Base-by-base conservation (phyloP, 2,113 vertebrate species). In the Jacana jacana region DNA sequence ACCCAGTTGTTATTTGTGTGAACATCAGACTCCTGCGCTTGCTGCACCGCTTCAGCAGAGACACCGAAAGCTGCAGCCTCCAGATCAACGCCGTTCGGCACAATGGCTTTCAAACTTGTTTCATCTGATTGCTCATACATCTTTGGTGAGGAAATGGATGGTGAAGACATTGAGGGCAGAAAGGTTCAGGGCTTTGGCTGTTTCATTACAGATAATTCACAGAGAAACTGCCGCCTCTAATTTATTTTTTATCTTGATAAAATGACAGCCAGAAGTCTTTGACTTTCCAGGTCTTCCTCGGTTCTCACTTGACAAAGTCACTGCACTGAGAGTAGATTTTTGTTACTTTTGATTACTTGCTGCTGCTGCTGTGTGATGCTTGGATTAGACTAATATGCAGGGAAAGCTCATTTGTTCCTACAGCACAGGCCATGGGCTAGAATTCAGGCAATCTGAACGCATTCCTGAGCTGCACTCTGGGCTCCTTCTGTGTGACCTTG, bases 171-270 rank as follows among this genome's bases (percentile, higher is more conserved):
- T 87, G 37, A 70, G 94, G 91, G 81, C 81, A 85, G 81, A 80
- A 94, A 72, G 37, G 73, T 95, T 96, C 91, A 85, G 49, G 84
- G 89, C 81, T 96, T 77, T 93, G 84, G 73, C 87, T 95, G 35
- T 95, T 95, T 95, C 89, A 85, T 95, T 97, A 93, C 93, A 95
- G 81, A 92, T 96, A 91, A 96, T 91, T 95, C 96, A 89, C n/a
- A 76, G 73, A 80, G 81, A 95, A 96, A 40, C 66, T 95, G 93
- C 81, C 79, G 25, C 54, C 31, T 92, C 40, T 91, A 89, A 95
- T 95, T 95, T 93, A 87, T 92, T 96, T 96, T 96, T 91, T 94
- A 77, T 94, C 87, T 82, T 85, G 94, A 94, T 89, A 94, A 91
- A 95, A 85, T 95, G 81, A 92, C 87, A 95, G 58, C 61, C 48